Base-by-base conservation (phyloP, 2,888 invertebrate species). In the Catocala fraxini region DNA sequence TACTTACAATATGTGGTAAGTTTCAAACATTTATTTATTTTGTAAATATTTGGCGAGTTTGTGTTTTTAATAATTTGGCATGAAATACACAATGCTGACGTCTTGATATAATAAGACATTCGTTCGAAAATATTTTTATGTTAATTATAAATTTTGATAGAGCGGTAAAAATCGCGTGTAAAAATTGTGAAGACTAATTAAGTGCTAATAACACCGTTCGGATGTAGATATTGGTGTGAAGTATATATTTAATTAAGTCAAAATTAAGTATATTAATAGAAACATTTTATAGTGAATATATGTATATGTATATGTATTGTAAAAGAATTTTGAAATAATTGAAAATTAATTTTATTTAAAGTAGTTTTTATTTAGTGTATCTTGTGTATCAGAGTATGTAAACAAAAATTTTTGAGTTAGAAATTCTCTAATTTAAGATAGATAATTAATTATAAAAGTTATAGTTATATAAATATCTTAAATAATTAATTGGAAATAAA, bases 301-400 rank as follows among this genome's bases (percentile, higher is more conserved):
- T n/a, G n/a, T n/a, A n/a, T n/a, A n/a, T n/a, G n/a, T n/a, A n/a
- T 94, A 94, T 12, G 95, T 95, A 95, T 93, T 92, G 95, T 92
- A 60, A 88, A 86, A 91, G 91, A 95, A 94, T 78, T 90, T 92
- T 94, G 88, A 94, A 95, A 94, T 94, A 81, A 85, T 65, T 88
- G 79, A 94, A 94, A 89, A 85, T 70, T 0, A 89, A 88, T 86
- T 94, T 84, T 80, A 70, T 56, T 39, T 75, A 89, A 95, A 95
- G 94, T 94, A 95, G 88, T 92, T 93, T 95, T 95, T 60, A 91
- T 88, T 95, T 95, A 89, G 87, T 94, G 95, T 96, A 96, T 96
- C 96, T 96, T 96, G 95, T 95, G 96, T 96, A 96, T 96, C 95
- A 96, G 96, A 95, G 95, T 95, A 95, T 94, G 95, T 95, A 93